phyloP scores from a whole-genome alignment of 92 coral and sea anemone species.

The Blastomussa wellsi region DNA sequence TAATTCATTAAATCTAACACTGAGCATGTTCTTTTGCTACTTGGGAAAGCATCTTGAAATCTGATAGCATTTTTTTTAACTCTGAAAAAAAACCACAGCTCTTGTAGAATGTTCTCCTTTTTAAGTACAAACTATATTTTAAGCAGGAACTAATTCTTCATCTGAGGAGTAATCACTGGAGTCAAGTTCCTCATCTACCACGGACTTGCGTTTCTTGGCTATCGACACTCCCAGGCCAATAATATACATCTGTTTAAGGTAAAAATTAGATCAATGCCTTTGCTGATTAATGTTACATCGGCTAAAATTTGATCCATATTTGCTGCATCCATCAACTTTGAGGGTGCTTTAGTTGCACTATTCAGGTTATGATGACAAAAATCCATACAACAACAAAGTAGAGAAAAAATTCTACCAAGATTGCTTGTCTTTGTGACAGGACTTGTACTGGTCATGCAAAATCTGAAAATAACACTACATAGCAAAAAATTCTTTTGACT shows the following conservation, averaged over 20 bases:
- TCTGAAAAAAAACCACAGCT: neutral
- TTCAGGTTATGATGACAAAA: too few relatives aligned
- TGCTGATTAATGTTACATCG: neutral
- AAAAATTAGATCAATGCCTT: neutral
- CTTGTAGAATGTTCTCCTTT: neutral
- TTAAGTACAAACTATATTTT: neutral
- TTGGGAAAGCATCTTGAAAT: neutral
- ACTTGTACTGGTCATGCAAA: neutral
- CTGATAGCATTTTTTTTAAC: neutral
- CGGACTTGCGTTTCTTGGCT: constrained; percentile 83
- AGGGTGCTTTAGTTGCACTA: neutral
- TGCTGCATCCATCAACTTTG: neutral
- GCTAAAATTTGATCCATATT: neutral
- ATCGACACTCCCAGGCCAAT: constrained; percentile 83
- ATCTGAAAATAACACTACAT: neutral
- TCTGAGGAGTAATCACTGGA: constrained; percentile 88
- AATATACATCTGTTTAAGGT: constrained; percentile 63
- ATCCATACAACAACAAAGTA: too few relatives aligned
- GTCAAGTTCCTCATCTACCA: constrained; percentile 87
- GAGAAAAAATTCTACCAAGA: too few relatives aligned
- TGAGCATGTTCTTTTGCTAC: neutral
- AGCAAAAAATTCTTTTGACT: neutral
- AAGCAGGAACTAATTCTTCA: constrained; percentile 53
- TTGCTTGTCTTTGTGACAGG: too few relatives aligned
- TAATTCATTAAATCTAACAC: too few relatives aligned